Evolutionary conservation across 1,140 invertebrate species (phyloP).

Genomic region (Drosophila teissieri): DNA sequence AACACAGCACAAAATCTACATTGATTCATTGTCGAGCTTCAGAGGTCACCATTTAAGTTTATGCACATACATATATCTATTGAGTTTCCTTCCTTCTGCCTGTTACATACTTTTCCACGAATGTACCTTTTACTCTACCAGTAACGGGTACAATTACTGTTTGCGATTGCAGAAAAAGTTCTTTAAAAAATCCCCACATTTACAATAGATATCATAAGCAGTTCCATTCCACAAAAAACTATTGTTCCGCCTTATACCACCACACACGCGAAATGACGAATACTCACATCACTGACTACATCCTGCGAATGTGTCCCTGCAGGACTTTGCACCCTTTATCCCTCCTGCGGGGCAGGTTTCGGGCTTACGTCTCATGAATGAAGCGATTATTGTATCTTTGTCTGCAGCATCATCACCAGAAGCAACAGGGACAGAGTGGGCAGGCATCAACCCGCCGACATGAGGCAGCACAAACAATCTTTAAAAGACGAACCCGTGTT

Average conservation of each 20-base stretch:
- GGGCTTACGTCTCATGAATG: constrained; percentile 53
- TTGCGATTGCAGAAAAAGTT: background rate
- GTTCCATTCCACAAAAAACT: background rate
- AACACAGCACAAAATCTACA: constrained; percentile 12
- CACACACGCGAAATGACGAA: constrained; percentile 4
- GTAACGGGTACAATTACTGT: too few species aligned
- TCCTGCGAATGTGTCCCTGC: constrained; percentile 6
- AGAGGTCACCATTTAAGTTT: background rate
- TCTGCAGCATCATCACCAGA: constrained; percentile 42
- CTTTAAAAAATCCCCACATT: too few species aligned
- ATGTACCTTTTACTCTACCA: too few species aligned
- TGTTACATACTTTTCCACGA: too few species aligned
- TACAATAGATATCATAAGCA: background rate
- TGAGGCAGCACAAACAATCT: constrained; percentile 27
- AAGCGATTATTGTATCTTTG: constrained; percentile 60
- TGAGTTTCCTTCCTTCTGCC: too few species aligned
- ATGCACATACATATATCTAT: too few species aligned
- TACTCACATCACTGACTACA: constrained; percentile 4
- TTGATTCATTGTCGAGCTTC: constrained; percentile 16
- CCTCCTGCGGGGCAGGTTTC: constrained; percentile 41
- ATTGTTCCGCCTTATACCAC: too few species aligned
- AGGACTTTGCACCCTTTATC: constrained; percentile 35
- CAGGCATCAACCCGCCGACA: background rate
- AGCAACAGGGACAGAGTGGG: constrained; percentile 12
- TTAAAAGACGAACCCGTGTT: background rate